Evolutionary conservation across 2,797 vertebrate species (phyloP).

Genomic region (Thripadectes ignobilis): DNA sequence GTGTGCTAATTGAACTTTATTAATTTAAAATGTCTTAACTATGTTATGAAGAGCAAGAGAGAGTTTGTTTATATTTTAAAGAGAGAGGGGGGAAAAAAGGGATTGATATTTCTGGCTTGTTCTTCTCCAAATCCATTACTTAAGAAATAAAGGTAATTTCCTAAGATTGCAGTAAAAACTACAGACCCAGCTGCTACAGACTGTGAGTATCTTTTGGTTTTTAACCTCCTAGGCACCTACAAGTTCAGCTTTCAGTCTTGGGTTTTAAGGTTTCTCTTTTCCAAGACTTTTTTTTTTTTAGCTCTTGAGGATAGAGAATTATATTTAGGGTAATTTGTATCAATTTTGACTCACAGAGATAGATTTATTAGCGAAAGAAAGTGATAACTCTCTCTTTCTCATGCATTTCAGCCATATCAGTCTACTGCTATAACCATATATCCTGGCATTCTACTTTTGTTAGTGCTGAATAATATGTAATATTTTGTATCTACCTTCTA

Average conservation of each 20-base stretch:
- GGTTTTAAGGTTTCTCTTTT: background rate
- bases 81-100: fast-evolving
- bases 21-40: background rate
- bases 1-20: background rate
- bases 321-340: background rate
- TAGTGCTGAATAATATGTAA: background rate
- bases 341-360: background rate
- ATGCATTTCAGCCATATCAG: background rate
- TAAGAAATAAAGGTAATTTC: background rate
- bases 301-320: background rate
- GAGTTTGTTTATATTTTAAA: background rate
- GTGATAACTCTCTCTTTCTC: background rate
- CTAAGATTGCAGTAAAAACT: background rate
- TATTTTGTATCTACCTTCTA: background rate
- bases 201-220: background rate
- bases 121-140: background rate
- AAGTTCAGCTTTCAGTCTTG: background rate
- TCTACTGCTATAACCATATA: background rate
- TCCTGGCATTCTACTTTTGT: background rate
- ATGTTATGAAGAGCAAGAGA: background rate
- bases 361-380: background rate
- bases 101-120: background rate
- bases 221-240: background rate
- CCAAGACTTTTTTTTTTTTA: background rate
- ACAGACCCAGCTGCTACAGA: background rate